phyloP scores from a whole-genome alignment of 1,140 invertebrate genomes.

The Caenorhabditis inopinata region DNA sequence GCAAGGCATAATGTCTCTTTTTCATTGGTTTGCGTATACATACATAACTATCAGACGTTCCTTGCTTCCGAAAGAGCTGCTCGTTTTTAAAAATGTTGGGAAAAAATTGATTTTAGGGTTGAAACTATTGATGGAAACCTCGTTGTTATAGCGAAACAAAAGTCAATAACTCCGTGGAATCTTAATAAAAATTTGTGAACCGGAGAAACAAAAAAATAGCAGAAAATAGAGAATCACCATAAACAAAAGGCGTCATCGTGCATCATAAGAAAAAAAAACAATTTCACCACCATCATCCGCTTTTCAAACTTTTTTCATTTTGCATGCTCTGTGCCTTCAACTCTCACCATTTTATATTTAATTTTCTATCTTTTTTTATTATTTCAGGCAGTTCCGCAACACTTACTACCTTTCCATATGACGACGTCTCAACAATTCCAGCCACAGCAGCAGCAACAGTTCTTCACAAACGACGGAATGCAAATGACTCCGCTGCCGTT shows the following conservation, averaged over 20 bases:
- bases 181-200: too few relatives aligned
- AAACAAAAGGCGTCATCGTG: too few relatives aligned
- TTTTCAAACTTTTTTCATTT: background rate
- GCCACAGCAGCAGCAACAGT: background rate
- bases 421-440: background rate
- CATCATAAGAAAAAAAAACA: too few relatives aligned
- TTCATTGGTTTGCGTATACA: background rate
- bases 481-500: background rate
- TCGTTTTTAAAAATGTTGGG: background rate
- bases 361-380: too few relatives aligned
- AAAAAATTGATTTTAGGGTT: too few relatives aligned
- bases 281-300: too few relatives aligned
- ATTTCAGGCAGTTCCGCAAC: slow-evolving; percentile 18
- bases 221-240: too few relatives aligned
- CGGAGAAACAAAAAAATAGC: too few relatives aligned
- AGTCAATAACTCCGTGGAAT: too few relatives aligned
- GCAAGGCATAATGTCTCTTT: background rate
- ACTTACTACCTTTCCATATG: slow-evolving; percentile 17
- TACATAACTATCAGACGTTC: background rate
- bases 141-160: too few relatives aligned
- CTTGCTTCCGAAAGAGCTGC: background rate
- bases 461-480: background rate
- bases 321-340: background rate
- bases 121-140: too few relatives aligned
- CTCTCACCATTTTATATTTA: too few relatives aligned